phyloP scores from a whole-genome alignment of 2,888 invertebrate species.

The Calameuta pallipes region DNA sequence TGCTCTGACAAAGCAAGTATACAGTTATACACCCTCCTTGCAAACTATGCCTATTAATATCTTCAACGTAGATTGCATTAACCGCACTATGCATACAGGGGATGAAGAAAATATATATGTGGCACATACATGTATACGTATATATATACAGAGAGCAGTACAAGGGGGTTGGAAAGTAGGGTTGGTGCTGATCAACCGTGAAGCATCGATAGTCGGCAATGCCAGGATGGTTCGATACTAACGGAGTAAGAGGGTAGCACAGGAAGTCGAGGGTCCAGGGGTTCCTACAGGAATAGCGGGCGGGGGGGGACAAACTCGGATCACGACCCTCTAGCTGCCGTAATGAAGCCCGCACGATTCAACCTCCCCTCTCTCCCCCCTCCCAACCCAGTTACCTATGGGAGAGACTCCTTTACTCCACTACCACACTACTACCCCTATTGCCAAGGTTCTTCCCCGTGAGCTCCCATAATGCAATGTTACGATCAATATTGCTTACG shows the following conservation, averaged over 20 bases:
- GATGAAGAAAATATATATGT: not conserved
- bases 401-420: no score
- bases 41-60: conserved; percentile 24
- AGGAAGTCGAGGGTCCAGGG: conserved; percentile 3
- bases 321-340: conserved; percentile 35
- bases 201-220: conserved; percentile 49
- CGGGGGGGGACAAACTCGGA: conserved; percentile 26
- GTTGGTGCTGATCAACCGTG: conserved; percentile 52
- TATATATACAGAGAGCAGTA: no score
- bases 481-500: conserved; percentile 46
- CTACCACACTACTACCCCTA: not conserved
- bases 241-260: conserved; percentile 11
- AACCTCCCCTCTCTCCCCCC: conserved; percentile 28
- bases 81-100: not conserved
- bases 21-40: not conserved
- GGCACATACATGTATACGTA: no score
- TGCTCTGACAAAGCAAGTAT: no score
- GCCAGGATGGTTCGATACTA: not conserved
- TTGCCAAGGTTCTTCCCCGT: not conserved
- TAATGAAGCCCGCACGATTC: conserved; percentile 41
- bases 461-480: conserved; percentile 38
- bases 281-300: not conserved
- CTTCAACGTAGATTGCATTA: conserved; percentile 27
- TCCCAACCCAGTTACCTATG: no score
- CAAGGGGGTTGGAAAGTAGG: conserved; percentile 24